phyloP scores from a whole-genome alignment of 2,797 vertebrate species.

The Fundulus diaphanus region DNA sequence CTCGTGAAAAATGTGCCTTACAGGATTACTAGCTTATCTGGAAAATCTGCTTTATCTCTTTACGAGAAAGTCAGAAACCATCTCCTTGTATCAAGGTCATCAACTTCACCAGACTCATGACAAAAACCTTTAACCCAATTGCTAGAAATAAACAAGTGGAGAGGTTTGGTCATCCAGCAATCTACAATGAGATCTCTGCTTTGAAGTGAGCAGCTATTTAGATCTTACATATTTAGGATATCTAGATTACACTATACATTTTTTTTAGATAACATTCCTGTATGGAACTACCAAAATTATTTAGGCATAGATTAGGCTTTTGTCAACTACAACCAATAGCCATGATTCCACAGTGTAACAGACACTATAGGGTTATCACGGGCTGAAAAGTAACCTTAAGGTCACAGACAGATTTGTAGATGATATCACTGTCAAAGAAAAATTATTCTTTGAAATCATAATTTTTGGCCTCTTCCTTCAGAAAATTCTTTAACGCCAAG shows the following conservation, averaged over 20 bases:
- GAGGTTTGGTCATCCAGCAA: slow-evolving; percentile 11
- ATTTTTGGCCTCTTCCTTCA: slow-evolving; percentile 3
- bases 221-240: slow-evolving; percentile 61
- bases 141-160: slow-evolving; percentile 37
- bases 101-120: slow-evolving; percentile 7
- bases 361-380: slow-evolving; percentile 26
- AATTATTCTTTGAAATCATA: slow-evolving; percentile 41
- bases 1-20: background rate
- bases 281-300: slow-evolving; percentile 35
- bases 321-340: slow-evolving; percentile 45
- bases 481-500: background rate
- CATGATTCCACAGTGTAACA: slow-evolving; percentile 33
- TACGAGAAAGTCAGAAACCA: background rate
- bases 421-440: slow-evolving; percentile 32
- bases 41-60: background rate
- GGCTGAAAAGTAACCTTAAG: slow-evolving; percentile 27
- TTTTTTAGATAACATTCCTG: slow-evolving; percentile 63
- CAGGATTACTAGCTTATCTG: background rate
- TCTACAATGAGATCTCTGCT: slow-evolving; percentile 33
- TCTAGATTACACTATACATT: slow-evolving; percentile 50
- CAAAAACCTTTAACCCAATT: slow-evolving; percentile 7
- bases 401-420: slow-evolving; percentile 45
- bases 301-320: slow-evolving; percentile 62
- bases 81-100: slow-evolving; percentile 12
- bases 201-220: slow-evolving; percentile 59